Percentiles rank a stretch among this genome's conserved stretches.
Conservation (phyloP, 2,113 vertebrate species). For the Phyllostomus hastatus region DNA sequence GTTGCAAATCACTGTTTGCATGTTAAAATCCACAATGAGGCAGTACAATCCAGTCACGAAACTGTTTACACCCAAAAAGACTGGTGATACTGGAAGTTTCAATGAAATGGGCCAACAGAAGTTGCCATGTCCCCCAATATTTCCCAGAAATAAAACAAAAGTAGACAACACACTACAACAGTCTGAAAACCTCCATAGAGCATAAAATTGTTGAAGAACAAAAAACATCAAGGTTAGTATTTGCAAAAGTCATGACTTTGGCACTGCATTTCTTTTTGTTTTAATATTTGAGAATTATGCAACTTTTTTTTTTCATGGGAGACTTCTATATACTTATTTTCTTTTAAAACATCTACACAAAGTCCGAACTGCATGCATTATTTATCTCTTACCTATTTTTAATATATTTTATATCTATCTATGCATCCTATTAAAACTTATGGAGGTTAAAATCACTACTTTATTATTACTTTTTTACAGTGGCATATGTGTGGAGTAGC, state of each 20-base stretch:
- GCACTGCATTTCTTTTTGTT: background rate
- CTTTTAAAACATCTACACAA: background rate
- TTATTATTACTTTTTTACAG: background rate
- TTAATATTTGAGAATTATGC: background rate
- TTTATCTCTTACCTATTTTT: background rate
- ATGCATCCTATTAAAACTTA: background rate
- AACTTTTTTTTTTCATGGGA: background rate
- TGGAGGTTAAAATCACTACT: background rate
- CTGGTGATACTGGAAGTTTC: background rate
- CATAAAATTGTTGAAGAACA: background rate
- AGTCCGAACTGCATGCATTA: background rate
- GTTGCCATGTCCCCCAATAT: background rate
- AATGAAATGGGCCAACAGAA: background rate
- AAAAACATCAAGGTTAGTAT: background rate
- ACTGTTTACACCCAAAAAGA: background rate
- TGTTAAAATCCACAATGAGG: background rate
- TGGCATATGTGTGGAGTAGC: background rate
- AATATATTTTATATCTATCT: background rate
- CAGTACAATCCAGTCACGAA: background rate
- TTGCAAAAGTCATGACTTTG: background rate
- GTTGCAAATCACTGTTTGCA: background rate
- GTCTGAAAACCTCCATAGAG: background rate
- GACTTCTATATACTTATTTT: background rate
- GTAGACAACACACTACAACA: background rate
- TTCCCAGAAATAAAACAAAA: background rate